Evolutionary conservation across 2,113 vertebrate species (phyloP).

Genomic region (Corythoichthys haematopterus): DNA sequence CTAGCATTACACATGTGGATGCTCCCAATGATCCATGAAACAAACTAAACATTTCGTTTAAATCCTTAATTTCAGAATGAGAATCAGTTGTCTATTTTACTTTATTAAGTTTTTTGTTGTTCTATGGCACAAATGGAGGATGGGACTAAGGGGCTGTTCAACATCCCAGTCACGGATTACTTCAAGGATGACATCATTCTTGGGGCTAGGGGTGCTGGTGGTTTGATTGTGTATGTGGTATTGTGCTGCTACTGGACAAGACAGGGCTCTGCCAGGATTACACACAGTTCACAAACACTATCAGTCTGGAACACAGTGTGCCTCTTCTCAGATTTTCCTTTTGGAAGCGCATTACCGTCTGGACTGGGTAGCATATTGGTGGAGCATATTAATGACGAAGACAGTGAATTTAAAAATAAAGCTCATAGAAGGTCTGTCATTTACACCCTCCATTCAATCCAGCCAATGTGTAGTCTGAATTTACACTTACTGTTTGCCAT

Average conservation of each 20-base stretch:
- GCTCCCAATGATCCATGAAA: background rate
- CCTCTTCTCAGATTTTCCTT: slow-evolving; percentile 39
- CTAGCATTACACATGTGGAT: too few relatives aligned
- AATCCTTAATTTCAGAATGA: slow-evolving; percentile 19
- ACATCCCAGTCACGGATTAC: slow-evolving; percentile 49
- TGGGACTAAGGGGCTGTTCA: slow-evolving; percentile 33
- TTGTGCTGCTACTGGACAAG: slow-evolving; percentile 41
- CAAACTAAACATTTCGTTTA: background rate
- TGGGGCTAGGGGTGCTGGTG: slow-evolving; percentile 32
- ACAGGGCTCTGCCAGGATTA: slow-evolving; percentile 22
- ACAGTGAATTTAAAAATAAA: background rate
- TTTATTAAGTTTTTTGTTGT: slow-evolving; percentile 26
- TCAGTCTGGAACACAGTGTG: slow-evolving; percentile 31
- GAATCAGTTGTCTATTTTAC: slow-evolving; percentile 30
- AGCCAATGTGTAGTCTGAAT: background rate
- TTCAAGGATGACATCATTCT: slow-evolving; percentile 53
- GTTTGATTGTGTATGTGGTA: slow-evolving; percentile 17
- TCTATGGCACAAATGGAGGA: slow-evolving; percentile 30
- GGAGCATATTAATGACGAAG: slow-evolving; percentile 25
- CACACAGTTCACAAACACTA: slow-evolving; percentile 29
- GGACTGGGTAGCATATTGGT: slow-evolving; percentile 36
- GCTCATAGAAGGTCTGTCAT: too few relatives aligned
- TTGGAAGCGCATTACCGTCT: slow-evolving; percentile 9
- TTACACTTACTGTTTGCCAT: background rate
- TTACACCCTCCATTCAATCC: background rate